A percentile compares a stretch with the other conserved stretches of the same genome.
Evolutionary conservation across 2,797 vertebrate genomes (phyloP).

Genomic region (Propithecus perrieri): DNA sequence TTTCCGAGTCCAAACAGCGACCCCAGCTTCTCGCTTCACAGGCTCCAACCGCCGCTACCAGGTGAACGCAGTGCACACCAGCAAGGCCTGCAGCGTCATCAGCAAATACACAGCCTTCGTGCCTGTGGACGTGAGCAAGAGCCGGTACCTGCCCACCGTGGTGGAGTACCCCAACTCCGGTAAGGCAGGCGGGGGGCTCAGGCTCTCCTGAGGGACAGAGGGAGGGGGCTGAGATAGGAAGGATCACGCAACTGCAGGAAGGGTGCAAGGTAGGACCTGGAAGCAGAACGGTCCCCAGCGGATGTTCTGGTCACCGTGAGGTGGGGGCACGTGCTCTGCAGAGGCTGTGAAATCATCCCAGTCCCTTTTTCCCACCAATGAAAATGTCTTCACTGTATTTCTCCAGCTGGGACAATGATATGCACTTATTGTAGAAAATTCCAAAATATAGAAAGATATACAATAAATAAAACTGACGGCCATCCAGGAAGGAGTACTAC

Average conservation of each 20-base stretch:
- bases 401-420: neutral
- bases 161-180: slow-evolving; percentile 89
- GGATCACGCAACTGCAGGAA: neutral
- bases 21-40: slow-evolving; percentile 69
- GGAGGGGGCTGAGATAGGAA: neutral
- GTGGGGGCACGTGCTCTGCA: neutral
- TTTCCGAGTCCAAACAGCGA: rapidly evolving
- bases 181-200: slow-evolving; percentile 46
- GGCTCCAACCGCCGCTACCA: slow-evolving; percentile 93
- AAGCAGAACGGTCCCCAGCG: neutral
- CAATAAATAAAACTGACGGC: neutral
- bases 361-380: neutral
- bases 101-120: slow-evolving; percentile 96
- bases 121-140: slow-evolving; percentile 93
- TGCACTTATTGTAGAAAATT: neutral
- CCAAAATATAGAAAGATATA: neutral
- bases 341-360: neutral
- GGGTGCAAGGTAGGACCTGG: neutral
- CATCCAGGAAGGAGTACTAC: neutral
- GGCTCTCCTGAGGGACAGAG: neutral
- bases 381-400: neutral
- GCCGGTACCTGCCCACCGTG: slow-evolving; percentile 89
- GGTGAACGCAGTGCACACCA: slow-evolving; percentile 92
- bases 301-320: rapidly evolving
- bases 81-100: slow-evolving; percentile 95